A percentile compares a stretch with the other conserved stretches of the same genome.
Evolutionary conservation across 2,797 vertebrate species (phyloP).

Genomic region (Sebastolobus altivelis): DNA sequence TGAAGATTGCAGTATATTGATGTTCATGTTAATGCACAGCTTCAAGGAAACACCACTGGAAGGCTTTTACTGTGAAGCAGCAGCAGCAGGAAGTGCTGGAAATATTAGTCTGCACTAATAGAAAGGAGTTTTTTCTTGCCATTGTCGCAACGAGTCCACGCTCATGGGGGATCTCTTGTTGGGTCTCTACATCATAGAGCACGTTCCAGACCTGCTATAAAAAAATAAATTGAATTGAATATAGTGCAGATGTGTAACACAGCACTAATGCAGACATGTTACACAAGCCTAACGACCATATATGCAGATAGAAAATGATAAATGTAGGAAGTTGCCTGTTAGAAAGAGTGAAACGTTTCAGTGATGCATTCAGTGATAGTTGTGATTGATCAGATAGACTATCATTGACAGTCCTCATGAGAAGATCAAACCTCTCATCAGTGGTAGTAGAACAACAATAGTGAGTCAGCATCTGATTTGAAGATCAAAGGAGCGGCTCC

Average conservation of each 20-base stretch:
- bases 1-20: not conserved
- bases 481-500: slow-evolving; percentile 40
- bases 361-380: not conserved
- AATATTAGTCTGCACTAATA: not conserved
- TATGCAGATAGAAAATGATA: not conserved
- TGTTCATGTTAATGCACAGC: not conserved
- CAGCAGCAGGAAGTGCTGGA: no score
- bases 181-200: no score
- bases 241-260: not conserved
- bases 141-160: no score
- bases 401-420: not conserved
- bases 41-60: not conserved
- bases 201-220: no score
- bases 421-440: slow-evolving; percentile 25
- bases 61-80: not conserved
- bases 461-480: slow-evolving; percentile 32
- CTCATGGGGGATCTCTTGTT: no score
- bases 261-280: not conserved
- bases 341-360: not conserved
- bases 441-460: slow-evolving; percentile 25
- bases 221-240: no score
- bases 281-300: not conserved
- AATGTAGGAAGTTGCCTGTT: not conserved
- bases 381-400: not conserved
- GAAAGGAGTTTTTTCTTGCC: no score